Evolutionary conservation across 1,140 invertebrate species (phyloP).

Genomic region (Oryzaephilus surinamensis): DNA sequence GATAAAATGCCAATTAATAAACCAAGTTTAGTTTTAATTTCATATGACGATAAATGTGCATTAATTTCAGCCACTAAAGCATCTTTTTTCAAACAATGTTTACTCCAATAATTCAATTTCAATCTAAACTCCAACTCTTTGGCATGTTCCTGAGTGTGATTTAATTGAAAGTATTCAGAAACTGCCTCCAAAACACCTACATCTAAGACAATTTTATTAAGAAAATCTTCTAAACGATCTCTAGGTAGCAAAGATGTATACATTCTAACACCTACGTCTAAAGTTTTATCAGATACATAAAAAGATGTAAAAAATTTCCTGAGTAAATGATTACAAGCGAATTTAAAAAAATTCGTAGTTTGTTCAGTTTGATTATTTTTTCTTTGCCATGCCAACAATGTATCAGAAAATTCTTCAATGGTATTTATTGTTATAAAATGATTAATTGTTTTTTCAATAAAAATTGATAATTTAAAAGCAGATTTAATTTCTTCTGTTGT

Average conservation of each 20-base stretch:
- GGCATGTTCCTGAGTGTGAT: too few species aligned
- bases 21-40: too few species aligned
- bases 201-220: constrained; percentile 38
- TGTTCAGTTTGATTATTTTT: too few species aligned
- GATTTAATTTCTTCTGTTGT: constrained; percentile 38
- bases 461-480: constrained; percentile 38
- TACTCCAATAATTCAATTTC: too few species aligned
- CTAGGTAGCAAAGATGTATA: constrained; percentile 29
- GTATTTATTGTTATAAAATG: constrained; percentile 23
- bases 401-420: constrained; percentile 20
- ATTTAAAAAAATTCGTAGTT: too few species aligned
- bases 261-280: constrained; percentile 26
- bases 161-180: too few species aligned
- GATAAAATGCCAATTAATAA: constrained; percentile 23
- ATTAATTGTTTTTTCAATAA: constrained; percentile 39
- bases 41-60: too few species aligned
- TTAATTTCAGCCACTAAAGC: too few species aligned
- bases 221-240: constrained; percentile 34
- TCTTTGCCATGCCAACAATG: too few species aligned
- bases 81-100: too few species aligned
- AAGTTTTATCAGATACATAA: constrained; percentile 19
- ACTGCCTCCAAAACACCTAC: constrained; percentile 35
- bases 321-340: constrained; percentile 33
- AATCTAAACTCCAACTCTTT: too few species aligned
- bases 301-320: constrained; percentile 27